These are phyloP conservation scores for Plagiodera versicolora DNA, from an alignment of 2,888 invertebrate species.

Conservation along the genomic window DNA sequence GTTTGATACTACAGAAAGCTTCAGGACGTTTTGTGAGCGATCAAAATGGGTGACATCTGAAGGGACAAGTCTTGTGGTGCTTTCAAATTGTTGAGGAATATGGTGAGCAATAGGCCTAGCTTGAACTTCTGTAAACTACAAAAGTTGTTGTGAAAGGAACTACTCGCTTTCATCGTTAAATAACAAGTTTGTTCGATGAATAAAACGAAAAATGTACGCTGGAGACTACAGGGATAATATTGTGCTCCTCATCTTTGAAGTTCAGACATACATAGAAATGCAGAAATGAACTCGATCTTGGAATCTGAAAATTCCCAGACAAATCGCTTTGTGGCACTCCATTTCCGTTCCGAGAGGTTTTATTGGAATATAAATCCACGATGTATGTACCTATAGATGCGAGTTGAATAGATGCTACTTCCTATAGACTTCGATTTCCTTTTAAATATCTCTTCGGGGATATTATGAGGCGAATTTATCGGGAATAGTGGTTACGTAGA, in stretches of 20 bases:
- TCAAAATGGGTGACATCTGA: too few species aligned
- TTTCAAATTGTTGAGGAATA: too few species aligned
- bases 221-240: too few species aligned
- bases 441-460: conserved; percentile 15
- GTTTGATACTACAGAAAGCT: too few species aligned
- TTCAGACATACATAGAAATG: conserved; percentile 1
- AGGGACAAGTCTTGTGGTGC: too few species aligned
- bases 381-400: conserved; percentile 28
- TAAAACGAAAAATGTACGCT: too few species aligned
- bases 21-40: too few species aligned
- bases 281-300: conserved; percentile 18
- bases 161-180: too few species aligned
- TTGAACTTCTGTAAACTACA: too few species aligned
- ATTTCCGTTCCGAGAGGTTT: conserved; percentile 19
- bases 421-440: conserved; percentile 19
- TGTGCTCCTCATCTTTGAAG: not conserved
- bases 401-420: conserved; percentile 23
- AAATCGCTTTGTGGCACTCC: conserved; percentile 21
- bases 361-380: conserved; percentile 27
- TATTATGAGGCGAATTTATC: conserved; percentile 21
- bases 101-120: too few species aligned
- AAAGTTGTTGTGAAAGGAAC: too few species aligned
- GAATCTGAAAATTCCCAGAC: conserved; percentile 14
- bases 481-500: conserved; percentile 13
- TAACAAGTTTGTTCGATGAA: too few species aligned